Base-by-base conservation (phyloP, 1,140 invertebrate genomes). In the Neocloeon triangulifer region DNA sequence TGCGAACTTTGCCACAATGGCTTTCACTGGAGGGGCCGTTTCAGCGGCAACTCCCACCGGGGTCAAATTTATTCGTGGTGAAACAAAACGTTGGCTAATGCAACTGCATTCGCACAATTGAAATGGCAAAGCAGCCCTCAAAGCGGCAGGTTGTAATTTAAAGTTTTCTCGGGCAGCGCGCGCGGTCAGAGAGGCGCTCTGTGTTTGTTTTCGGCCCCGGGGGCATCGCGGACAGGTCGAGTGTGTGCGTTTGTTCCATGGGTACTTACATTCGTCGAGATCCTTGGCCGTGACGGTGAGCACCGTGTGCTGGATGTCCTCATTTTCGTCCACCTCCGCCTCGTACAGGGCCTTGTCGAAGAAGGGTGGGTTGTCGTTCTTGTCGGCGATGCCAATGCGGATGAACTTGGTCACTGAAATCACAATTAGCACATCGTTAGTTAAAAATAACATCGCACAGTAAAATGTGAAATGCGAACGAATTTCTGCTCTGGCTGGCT, bases 211-310 rank as follows among this genome's bases (percentile, higher is more conserved):
- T 15, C 19, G 15, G 14, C 14, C 5, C 13, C 30, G 18, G 18
- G 17, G 4, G 14, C 5, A n/a, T 19, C 13, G 19, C 12, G 17
- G 14, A 13, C 14, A 16, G 26, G 15, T 29, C 19, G 19, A 26
- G 34, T 25, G 30, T 36, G 17, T 17, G 6, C 12, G 19, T n/a
- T n/a, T n/a, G n/a, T n/a, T n/a, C n/a, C n/a, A n/a, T n/a, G n/a
- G 25, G 23, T 56, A 81, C 81, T 86, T 63, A 89, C 88, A 92
- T 68, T 94, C 86, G 62, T 95, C 89, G 62, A 84, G 77, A 70
- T 95, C 88, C 64, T 92, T 89, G 61, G 89, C 89, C 53, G 85
- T 91, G 55, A 96, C 84, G 25, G 85, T 91, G 49, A 94, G 78
- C 9, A 96, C 85, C 12, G 85, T 88, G 48, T 91, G 82, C 45